Percentiles rank a stretch among this genome's conserved stretches.
These are phyloP conservation scores for Chaetodon trifasciatus DNA, from an alignment of 2,797 vertebrate genomes.

Conservation along the genomic window DNA sequence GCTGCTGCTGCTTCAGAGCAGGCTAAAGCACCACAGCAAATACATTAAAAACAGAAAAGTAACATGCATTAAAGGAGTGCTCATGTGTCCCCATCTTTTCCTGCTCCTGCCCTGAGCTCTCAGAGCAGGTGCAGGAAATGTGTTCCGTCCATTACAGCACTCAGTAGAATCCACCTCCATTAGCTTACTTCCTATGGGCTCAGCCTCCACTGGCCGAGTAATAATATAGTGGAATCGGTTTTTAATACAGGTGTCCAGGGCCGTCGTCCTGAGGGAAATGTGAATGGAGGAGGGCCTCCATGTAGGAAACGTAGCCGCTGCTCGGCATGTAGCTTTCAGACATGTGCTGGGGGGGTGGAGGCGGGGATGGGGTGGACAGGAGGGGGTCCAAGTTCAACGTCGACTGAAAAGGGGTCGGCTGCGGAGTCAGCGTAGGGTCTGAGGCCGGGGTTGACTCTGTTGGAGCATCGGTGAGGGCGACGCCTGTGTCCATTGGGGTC, in stretches of 20 bases:
- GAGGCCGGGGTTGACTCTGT: constrained; percentile 35
- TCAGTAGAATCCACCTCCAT: constrained; percentile 58
- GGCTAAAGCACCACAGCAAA: constrained; percentile 73
- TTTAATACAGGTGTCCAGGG: constrained; percentile 79
- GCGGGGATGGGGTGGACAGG: constrained; percentile 64
- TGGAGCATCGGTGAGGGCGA: constrained; percentile 29
- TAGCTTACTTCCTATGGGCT: constrained; percentile 73
- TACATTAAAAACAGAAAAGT: constrained; percentile 71
- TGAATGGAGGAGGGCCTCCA: constrained; percentile 91
- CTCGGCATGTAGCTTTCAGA: constrained; percentile 82
- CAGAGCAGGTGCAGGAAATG: constrained; percentile 48
- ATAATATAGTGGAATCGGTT: constrained; percentile 25
- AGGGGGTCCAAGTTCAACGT: constrained; percentile 77
- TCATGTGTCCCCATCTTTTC: constrained; percentile 45
- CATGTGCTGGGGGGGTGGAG: constrained; percentile 51
- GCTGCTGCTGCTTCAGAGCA: constrained; percentile 57
- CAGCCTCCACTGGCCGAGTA: constrained; percentile 44
- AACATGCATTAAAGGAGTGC: constrained; percentile 81
- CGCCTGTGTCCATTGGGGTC: constrained; percentile 68
- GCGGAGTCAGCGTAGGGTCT: constrained; percentile 59
- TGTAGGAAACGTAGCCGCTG: constrained; percentile 88
- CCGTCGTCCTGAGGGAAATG: constrained; percentile 86
- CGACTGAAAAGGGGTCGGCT: constrained; percentile 51
- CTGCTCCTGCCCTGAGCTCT: constrained; percentile 33
- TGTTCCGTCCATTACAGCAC: constrained; percentile 58